Evolutionary conservation across 2,797 vertebrate genomes (phyloP).

Genomic region (Acanthurus tractus): DNA sequence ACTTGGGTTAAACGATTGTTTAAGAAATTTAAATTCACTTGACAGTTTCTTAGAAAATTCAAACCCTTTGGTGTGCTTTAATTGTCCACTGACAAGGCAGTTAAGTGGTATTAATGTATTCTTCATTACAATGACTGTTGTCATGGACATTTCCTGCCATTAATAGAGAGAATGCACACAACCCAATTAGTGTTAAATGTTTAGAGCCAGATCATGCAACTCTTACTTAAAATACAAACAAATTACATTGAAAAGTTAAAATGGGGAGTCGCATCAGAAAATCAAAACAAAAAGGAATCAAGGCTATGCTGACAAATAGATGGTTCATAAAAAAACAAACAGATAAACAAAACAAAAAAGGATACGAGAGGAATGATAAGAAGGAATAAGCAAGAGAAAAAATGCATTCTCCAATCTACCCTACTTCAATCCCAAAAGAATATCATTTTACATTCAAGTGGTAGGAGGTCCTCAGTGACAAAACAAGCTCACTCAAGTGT

Average conservation of each 20-base stretch:
- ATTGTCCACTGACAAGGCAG: neutral
- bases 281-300: neutral
- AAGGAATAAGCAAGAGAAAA: neutral
- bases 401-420: conserved; percentile 4
- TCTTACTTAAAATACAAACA: neutral
- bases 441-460: conserved; percentile 44
- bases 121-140: neutral
- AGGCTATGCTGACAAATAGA: neutral
- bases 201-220: neutral
- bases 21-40: neutral
- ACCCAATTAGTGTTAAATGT: neutral
- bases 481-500: conserved; percentile 68
- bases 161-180: neutral
- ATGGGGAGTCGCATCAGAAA: neutral
- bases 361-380: neutral
- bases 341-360: neutral
- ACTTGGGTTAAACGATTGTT: neutral
- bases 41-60: neutral
- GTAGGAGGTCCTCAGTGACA: conserved; percentile 49
- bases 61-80: neutral
- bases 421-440: conserved; percentile 46
- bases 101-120: neutral
- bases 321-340: neutral
- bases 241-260: neutral
- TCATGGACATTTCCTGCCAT: neutral